Evolutionary conservation across 2,113 vertebrate genomes (phyloP), one percentile per base, ranked within the genome.

Genomic region (Phodopus roborovskii): DNA sequence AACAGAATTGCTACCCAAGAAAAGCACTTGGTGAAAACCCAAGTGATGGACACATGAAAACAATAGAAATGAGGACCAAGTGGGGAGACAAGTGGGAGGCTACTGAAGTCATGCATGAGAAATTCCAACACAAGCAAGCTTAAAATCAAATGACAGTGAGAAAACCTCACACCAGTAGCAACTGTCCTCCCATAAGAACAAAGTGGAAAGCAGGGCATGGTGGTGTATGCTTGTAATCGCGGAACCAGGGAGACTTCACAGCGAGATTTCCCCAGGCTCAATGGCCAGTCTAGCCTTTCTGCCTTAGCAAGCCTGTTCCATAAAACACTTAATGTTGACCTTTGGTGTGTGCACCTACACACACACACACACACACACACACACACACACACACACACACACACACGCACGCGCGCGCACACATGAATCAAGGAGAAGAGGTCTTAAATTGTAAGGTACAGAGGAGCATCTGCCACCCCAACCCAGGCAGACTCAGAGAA

Each of bases 111-210:
- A 95, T 92, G 0, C 0, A 82, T 75, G 90, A 90, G 91, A 94
- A 73, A 91, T 87, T 70, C 96, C 96, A 94, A 97, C 81, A 89
- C 0, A 15, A 95, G 96, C 56, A 97, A 96, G 90, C 88, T 11
- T 75, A 89, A 97, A 98, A 98, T 97, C 88, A 97, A 96, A 98
- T 95, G 88, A 79, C 62, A 95, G 66, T 50, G 64, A n/a, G 91
- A 79, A 74, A 97, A 92, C 26, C 94, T 90, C 45, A 87, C 88
- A 97, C 95, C 3, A 94, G 89, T 45, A 97, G 77, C 97, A 98
- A 97, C 97, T 97, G 97, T 97, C 98, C 97, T 98, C 97, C 96
- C 94, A 97, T 95, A 97, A 97, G 97, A 58, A 81, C 33, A n/a
- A 81, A 13, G 53, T n/a, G 36, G 19, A 22, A 81, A 81, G 33